A percentile compares a stretch with the other conserved stretches of the same genome.
phyloP scores from a whole-genome alignment of 2,888 invertebrate genomes.

The Agriotes lineatus region DNA sequence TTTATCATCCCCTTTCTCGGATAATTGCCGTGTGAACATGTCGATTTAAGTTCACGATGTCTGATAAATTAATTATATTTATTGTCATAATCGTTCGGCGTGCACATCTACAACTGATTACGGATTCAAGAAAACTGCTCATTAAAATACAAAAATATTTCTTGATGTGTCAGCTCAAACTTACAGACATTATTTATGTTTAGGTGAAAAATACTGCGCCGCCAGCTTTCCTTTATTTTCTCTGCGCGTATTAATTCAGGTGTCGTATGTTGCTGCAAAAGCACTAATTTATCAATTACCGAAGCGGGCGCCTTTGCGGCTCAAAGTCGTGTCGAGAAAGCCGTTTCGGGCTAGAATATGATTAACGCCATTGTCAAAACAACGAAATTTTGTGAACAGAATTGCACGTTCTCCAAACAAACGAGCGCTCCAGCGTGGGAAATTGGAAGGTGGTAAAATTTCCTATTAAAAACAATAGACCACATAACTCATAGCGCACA shows the following conservation, averaged over 20 bases:
- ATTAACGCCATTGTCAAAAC: conserved; percentile 40
- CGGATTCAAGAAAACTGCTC: background rate
- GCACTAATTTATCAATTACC: conserved; percentile 37
- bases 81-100: background rate
- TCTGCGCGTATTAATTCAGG: conserved; percentile 26
- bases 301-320: conserved; percentile 19
- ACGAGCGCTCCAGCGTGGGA: conserved; percentile 39
- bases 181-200: conserved; percentile 31
- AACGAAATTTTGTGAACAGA: conserved; percentile 32
- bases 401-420: conserved; percentile 10
- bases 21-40: conserved; percentile 24
- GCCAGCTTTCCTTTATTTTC: conserved; percentile 1
- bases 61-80: conserved; percentile 23
- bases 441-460: conserved; percentile 46
- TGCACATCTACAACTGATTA: conserved; percentile 1
- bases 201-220: conserved; percentile 5
- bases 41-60: background rate
- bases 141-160: conserved; percentile 19
- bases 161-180: conserved; percentile 4
- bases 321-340: background rate
- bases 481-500: conserved; percentile 47
- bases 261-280: conserved; percentile 25
- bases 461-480: conserved; percentile 48
- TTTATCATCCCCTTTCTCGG: conserved; percentile 2
- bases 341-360: conserved; percentile 42